Conservation (phyloP, 1,140 invertebrate species). For the Neelides sp. region DNA sequence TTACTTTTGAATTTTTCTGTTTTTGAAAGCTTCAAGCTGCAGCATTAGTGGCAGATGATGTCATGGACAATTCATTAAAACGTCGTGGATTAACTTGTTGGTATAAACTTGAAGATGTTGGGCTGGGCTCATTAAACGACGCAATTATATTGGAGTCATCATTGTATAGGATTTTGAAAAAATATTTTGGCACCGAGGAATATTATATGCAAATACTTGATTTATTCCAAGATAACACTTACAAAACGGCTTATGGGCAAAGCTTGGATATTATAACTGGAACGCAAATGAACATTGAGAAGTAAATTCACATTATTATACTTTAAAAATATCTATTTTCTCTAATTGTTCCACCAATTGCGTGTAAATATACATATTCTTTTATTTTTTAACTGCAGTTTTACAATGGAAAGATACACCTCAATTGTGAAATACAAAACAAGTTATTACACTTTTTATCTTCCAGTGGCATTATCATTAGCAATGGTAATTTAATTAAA, state of each 20-base stretch:
- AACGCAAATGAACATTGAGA: neutral
- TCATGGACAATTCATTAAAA: conserved; percentile 73
- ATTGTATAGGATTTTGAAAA: conserved; percentile 62
- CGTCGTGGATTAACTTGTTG: conserved; percentile 77
- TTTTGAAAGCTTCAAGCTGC: conserved; percentile 74
- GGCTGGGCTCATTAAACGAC: conserved; percentile 76
- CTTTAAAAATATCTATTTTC: neutral
- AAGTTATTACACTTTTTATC: conserved; percentile 50
- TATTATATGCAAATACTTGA: conserved; percentile 70
- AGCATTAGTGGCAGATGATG: conserved; percentile 75
- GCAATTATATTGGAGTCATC: conserved; percentile 63
- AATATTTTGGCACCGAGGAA: conserved; percentile 59
- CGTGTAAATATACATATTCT: neutral
- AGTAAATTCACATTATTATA: neutral
- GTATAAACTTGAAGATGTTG: conserved; percentile 68
- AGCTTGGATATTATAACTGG: neutral
- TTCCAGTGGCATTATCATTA: conserved; percentile 47
- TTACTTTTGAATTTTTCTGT: no score
- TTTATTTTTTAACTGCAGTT: neutral
- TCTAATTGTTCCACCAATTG: neutral
- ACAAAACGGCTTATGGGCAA: conserved; percentile 10
- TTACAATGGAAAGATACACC: conserved; percentile 35
- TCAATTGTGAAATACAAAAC: conserved; percentile 53
- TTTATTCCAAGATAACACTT: conserved; percentile 63
- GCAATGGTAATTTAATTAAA: conserved; percentile 37